phyloP scores from a whole-genome alignment of 2,797 vertebrate species.

The Urocyon cinereoargenteus region DNA sequence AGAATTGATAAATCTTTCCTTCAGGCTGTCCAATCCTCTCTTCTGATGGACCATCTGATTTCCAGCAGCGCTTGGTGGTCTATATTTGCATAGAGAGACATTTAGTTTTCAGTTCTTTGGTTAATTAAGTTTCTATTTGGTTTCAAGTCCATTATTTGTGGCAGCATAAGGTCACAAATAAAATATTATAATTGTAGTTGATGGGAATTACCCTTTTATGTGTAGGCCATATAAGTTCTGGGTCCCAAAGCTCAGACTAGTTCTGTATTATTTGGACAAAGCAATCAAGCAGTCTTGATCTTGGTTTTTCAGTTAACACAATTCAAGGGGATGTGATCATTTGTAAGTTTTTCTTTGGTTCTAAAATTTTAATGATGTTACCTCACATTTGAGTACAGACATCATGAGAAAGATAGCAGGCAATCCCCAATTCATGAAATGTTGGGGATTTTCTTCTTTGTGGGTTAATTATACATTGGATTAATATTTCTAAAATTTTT shows the following conservation, averaged over 20 bases:
- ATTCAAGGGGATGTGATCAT: background rate
- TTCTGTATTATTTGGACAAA: background rate
- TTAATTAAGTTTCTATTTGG: slow-evolving; percentile 49
- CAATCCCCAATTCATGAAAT: background rate
- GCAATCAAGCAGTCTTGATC: background rate
- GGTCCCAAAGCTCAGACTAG: background rate
- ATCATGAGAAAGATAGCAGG: background rate
- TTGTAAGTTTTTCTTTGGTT: background rate
- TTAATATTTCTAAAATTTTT: background rate
- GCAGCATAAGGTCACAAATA: background rate
- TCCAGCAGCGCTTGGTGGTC: slow-evolving; percentile 4
- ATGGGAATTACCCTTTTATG: background rate
- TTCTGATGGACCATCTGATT: slow-evolving; percentile 50
- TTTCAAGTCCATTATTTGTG: slow-evolving; percentile 67
- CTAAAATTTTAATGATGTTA: background rate
- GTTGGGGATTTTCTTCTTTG: background rate
- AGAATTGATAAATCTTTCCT: slow-evolving; percentile 58
- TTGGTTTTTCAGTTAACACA: background rate
- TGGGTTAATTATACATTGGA: background rate
- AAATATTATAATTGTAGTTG: background rate
- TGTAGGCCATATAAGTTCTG: background rate
- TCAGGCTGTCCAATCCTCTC: slow-evolving; percentile 9
- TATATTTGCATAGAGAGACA: background rate
- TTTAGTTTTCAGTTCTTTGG: slow-evolving; percentile 40
- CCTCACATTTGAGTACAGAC: background rate